Percentiles rank a stretch among this genome's conserved stretches.
These are phyloP conservation scores for Microhierax caerulescens DNA, from an alignment of 2,797 vertebrate genomes.

Conservation along the genomic window DNA sequence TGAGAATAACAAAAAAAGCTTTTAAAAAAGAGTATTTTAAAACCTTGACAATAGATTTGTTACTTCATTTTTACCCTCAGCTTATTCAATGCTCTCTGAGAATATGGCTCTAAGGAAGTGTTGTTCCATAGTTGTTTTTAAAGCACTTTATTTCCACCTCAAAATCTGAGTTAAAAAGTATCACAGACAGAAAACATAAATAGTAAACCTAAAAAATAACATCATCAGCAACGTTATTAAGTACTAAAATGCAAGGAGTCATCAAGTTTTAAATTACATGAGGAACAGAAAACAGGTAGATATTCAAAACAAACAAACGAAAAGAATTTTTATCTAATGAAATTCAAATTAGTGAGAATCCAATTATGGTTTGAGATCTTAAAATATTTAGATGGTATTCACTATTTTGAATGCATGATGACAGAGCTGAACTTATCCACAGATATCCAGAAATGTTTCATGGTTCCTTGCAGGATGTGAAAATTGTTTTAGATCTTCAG, in stretches of 20 bases:
- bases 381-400: not conserved
- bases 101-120: not conserved
- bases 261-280: constrained; percentile 9
- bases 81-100: not conserved
- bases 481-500: not conserved
- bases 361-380: not conserved
- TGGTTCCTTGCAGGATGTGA: not conserved
- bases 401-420: not conserved
- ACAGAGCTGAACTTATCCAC: not conserved
- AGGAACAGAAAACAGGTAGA: not conserved
- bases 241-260: not conserved
- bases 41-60: not conserved
- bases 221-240: not conserved
- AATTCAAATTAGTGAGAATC: constrained; percentile 4
- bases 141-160: not conserved
- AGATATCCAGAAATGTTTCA: not conserved
- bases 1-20: not conserved
- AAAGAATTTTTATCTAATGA: constrained; percentile 1
- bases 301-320: constrained; percentile 22
- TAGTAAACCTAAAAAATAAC: constrained; percentile 7
- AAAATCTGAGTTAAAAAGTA: not conserved
- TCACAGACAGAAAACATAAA: not conserved
- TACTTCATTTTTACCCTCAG: not conserved
- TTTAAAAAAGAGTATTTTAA: not conserved
- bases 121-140: not conserved